Conservation (phyloP, 2,888 invertebrate species). For the Pecten maximus region DNA sequence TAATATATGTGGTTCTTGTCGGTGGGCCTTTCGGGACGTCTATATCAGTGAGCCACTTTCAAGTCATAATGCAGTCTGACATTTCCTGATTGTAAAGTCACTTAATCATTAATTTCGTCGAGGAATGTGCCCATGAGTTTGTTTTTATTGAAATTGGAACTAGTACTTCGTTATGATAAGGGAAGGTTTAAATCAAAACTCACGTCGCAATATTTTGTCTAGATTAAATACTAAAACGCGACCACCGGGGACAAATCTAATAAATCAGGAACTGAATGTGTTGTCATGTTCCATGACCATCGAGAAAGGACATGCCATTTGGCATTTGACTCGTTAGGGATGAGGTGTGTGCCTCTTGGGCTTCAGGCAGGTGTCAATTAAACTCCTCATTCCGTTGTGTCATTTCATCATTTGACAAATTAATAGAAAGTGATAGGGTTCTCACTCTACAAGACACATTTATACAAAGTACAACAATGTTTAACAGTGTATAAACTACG, state of each 20-base stretch:
- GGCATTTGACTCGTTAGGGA: background rate
- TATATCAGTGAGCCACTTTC: background rate
- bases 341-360: background rate
- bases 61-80: background rate
- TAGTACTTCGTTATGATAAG: background rate
- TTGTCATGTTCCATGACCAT: background rate
- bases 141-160: background rate
- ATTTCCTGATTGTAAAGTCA: background rate
- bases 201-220: background rate
- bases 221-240: background rate
- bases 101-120: background rate
- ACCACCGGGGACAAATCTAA: background rate
- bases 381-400: background rate
- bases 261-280: background rate
- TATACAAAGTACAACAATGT: conserved; percentile 18
- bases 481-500: background rate
- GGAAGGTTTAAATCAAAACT: background rate
- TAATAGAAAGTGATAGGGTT: background rate
- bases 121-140: background rate
- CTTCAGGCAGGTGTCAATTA: background rate
- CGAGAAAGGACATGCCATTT: background rate
- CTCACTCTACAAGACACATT: background rate
- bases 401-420: conserved; percentile 12
- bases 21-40: background rate
- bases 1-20: background rate